Evolutionary conservation across 2,113 vertebrate genomes (phyloP).

Genomic region (Datnioides undecimradiatus): DNA sequence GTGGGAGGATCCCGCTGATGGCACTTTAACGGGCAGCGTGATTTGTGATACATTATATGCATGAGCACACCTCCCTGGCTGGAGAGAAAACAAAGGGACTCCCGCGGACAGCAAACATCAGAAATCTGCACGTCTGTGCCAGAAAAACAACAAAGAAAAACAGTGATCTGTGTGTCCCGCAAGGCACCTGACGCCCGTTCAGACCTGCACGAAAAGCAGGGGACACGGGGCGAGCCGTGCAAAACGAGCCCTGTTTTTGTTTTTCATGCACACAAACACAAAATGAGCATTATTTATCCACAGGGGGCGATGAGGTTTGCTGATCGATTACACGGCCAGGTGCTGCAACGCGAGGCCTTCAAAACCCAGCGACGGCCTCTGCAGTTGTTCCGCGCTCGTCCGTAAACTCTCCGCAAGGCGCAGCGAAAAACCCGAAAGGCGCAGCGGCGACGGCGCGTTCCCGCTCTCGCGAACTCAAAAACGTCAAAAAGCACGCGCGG

Average conservation of each 20-base stretch:
- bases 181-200: conserved; percentile 58
- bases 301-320: neutral
- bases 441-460: neutral
- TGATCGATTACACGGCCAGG: neutral
- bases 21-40: conserved; percentile 48
- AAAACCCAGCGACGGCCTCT: neutral
- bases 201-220: conserved; percentile 18
- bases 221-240: neutral
- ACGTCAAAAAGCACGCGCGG: neutral
- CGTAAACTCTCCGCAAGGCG: neutral
- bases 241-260: neutral
- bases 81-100: conserved; percentile 56
- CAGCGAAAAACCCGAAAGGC: neutral
- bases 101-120: conserved; percentile 55
- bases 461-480: neutral
- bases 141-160: conserved; percentile 54
- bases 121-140: conserved; percentile 42
- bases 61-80: conserved; percentile 48
- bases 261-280: neutral
- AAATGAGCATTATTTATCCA: neutral
- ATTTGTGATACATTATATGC: conserved; percentile 66
- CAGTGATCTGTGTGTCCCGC: conserved; percentile 55
- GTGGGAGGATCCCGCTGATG: conserved; percentile 53
- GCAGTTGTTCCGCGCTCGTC: neutral
- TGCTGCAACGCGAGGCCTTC: neutral